phyloP scores from a whole-genome alignment of 2,797 vertebrate species.

The Smutsia temminckii region DNA sequence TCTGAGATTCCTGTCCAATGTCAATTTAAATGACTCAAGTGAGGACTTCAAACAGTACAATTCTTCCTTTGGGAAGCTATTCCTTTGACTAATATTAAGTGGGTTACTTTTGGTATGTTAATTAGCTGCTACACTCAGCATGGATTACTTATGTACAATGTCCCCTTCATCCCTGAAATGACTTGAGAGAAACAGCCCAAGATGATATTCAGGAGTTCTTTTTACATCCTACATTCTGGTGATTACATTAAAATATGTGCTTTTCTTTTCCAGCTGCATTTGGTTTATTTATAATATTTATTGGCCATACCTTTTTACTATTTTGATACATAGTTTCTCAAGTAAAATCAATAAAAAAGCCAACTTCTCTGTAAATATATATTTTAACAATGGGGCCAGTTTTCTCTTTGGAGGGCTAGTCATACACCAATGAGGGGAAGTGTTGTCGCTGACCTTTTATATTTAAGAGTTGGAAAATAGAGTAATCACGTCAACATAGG shows the following conservation, averaged over 20 bases:
- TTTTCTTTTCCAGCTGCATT: background rate
- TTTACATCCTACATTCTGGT: background rate
- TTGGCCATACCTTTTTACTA: background rate
- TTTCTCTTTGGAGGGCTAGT: background rate
- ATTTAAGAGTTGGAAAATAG: background rate
- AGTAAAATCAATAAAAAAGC: background rate
- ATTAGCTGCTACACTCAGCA: conserved; percentile 31
- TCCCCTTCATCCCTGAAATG: background rate
- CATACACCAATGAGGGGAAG: background rate
- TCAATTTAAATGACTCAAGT: conserved; percentile 51
- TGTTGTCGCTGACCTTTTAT: background rate
- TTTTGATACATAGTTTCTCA: background rate
- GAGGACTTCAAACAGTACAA: conserved; percentile 37
- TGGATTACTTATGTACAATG: conserved; percentile 20
- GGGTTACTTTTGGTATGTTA: conserved; percentile 19
- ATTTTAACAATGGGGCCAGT: background rate
- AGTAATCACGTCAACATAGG: background rate
- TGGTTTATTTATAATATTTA: too few relatives aligned
- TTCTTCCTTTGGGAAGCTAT: conserved; percentile 60
- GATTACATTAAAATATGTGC: background rate
- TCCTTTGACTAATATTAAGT: conserved; percentile 42
- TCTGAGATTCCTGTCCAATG: conserved; percentile 23
- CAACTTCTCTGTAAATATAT: background rate
- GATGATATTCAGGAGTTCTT: conserved; percentile 13
- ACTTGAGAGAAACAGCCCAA: background rate